phyloP scores from a whole-genome alignment of 2,113 vertebrate species.

The Phrynosoma blainvillii region DNA sequence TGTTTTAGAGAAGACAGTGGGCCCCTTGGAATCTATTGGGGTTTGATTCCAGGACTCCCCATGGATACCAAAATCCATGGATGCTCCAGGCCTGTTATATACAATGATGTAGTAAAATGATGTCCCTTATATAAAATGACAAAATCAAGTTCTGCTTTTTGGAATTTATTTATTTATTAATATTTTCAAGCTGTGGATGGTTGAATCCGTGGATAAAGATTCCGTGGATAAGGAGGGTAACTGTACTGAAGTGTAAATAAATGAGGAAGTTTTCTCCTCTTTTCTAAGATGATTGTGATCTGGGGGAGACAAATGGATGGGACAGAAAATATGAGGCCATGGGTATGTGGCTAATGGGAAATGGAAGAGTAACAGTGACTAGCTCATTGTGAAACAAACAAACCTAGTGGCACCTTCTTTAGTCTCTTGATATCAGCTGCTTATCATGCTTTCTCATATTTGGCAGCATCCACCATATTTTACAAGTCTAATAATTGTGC shows the following conservation, averaged over 20 bases:
- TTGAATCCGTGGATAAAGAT: no score
- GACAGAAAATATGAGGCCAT: neutral
- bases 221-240: no score
- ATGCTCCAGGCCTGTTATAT: no score
- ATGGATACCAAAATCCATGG: no score
- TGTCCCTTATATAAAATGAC: no score
- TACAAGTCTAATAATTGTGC: neutral
- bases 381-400: conserved; percentile 16
- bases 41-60: no score
- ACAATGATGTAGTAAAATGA: no score
- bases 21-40: no score
- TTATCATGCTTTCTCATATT: neutral
- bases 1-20: no score
- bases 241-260: neutral
- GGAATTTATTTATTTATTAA: no score
- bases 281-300: neutral
- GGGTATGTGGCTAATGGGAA: neutral
- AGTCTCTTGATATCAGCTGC: neutral
- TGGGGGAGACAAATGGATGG: neutral
- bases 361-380: neutral
- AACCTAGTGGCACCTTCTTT: conserved; percentile 5
- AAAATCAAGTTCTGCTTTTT: no score
- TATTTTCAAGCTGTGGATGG: no score
- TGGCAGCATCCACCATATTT: neutral
- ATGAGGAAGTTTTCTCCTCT: neutral